These are phyloP conservation scores for Aleiodes alternator DNA, from an alignment of 2,888 invertebrate genomes.

Conservation along the genomic window DNA sequence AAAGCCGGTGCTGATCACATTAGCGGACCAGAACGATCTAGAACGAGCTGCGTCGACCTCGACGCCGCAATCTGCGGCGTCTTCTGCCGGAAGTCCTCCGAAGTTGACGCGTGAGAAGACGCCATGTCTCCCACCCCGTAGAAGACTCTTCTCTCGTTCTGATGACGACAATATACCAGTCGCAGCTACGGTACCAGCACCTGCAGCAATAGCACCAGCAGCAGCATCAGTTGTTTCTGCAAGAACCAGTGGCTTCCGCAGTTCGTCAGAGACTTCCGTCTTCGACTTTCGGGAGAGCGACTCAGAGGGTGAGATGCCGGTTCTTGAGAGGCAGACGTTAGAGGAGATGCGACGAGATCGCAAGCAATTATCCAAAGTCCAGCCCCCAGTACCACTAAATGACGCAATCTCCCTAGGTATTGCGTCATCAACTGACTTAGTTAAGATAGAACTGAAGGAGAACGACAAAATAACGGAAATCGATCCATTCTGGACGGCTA, in stretches of 20 bases:
- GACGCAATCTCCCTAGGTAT: constrained; percentile 69
- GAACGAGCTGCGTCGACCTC: constrained; percentile 67
- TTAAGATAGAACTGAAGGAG: constrained; percentile 71
- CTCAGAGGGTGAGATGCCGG: constrained; percentile 80
- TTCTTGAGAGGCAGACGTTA: constrained; percentile 81
- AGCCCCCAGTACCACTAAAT: constrained; percentile 76
- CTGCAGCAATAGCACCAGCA: constrained; percentile 61
- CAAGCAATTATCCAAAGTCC: constrained; percentile 80
- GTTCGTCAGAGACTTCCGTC: constrained; percentile 81
- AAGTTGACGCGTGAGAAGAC: constrained; percentile 76
- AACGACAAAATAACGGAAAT: constrained; percentile 69
- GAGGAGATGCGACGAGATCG: constrained; percentile 80
- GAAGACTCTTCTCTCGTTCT: constrained; percentile 79
- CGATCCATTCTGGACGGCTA: constrained; percentile 81
- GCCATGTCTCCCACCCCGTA: constrained; percentile 72
- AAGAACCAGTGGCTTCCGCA: constrained; percentile 77
- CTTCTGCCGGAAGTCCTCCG: constrained; percentile 74
- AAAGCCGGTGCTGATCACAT: constrained; percentile 60
- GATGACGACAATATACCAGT: constrained; percentile 75
- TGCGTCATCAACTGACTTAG: constrained; percentile 69
- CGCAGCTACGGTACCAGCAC: constrained; percentile 65
- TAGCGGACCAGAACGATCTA: constrained; percentile 61
- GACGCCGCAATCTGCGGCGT: constrained; percentile 67
- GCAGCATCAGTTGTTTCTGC: constrained; percentile 68
- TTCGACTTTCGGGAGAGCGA: constrained; percentile 82